Conservation (phyloP, 2,113 vertebrate species). For the Addax nasomaculatus region DNA sequence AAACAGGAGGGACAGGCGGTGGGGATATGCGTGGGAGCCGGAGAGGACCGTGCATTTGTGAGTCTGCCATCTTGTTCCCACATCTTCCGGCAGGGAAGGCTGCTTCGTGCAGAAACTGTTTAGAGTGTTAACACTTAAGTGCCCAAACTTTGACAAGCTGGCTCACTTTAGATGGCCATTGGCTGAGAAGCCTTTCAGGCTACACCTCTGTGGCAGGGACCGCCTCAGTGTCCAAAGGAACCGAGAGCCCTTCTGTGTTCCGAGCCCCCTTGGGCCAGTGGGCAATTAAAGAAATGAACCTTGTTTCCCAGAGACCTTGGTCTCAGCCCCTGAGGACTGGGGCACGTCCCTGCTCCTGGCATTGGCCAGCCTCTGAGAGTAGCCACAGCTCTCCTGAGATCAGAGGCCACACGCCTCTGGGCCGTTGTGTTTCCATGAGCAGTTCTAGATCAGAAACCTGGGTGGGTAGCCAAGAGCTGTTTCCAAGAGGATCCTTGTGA, state of each 20-base stretch:
- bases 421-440: not conserved
- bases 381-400: not conserved
- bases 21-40: not conserved
- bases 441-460: not conserved
- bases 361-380: not conserved
- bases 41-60: not conserved
- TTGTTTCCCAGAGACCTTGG: not conserved
- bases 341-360: not conserved
- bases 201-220: not conserved
- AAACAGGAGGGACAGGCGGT: not conserved
- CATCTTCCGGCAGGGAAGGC: not conserved
- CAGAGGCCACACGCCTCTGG: not conserved
- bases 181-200: not conserved
- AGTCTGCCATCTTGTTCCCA: not conserved
- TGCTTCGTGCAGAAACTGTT: not conserved
- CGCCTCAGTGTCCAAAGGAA: not conserved
- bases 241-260: not conserved
- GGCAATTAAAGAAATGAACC: not conserved
- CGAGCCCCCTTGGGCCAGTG: not conserved
- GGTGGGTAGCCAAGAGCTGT: not conserved
- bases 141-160: not conserved
- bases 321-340: not conserved
- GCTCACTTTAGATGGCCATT: not conserved
- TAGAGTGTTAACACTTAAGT: not conserved
- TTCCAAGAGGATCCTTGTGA: not conserved